phyloP scores from a whole-genome alignment of 2,888 invertebrate genomes.

The Amiota minor region DNA sequence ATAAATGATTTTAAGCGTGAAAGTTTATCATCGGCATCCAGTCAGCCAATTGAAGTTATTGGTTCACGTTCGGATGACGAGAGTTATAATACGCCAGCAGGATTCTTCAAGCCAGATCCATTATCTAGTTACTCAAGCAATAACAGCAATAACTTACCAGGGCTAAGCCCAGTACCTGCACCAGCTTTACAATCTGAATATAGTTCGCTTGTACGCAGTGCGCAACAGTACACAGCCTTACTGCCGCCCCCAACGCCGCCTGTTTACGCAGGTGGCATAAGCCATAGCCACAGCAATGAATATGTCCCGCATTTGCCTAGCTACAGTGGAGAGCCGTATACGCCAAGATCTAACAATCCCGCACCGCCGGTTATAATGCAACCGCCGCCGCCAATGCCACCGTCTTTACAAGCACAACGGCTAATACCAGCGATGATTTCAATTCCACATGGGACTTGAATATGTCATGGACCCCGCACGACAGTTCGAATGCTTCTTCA shows the following conservation, averaged over 20 bases:
- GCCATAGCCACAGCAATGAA: constrained; percentile 42
- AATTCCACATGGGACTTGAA: constrained; percentile 74
- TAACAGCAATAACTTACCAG: constrained; percentile 49
- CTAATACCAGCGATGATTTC: constrained; percentile 62
- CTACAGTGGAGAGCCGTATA: constrained; percentile 59
- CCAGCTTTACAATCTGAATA: constrained; percentile 62
- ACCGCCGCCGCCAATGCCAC: constrained; percentile 57
- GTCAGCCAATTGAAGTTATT: constrained; percentile 77
- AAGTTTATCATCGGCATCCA: constrained; percentile 57
- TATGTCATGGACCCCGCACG: constrained; percentile 72
- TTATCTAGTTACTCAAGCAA: constrained; percentile 57
- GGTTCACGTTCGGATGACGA: constrained; percentile 76
- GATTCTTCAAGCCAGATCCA: constrained; percentile 75
- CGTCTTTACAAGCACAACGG: constrained; percentile 35
- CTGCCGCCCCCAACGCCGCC: constrained; percentile 64
- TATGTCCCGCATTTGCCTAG: constrained; percentile 64
- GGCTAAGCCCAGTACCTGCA: constrained; percentile 56
- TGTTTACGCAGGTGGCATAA: constrained; percentile 38
- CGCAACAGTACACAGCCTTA: constrained; percentile 54
- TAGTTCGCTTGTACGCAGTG: constrained; percentile 55
- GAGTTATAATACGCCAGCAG: constrained; percentile 72
- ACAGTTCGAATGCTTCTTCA: constrained; percentile 70
- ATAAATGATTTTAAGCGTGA: constrained; percentile 73
- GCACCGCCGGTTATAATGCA: constrained; percentile 43
- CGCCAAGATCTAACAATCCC: constrained; percentile 50